These are phyloP conservation scores for Beroe forskalii DNA, from an alignment of 37 sponge, comb jelly and placozoan genomes.

Conservation along the genomic window DNA sequence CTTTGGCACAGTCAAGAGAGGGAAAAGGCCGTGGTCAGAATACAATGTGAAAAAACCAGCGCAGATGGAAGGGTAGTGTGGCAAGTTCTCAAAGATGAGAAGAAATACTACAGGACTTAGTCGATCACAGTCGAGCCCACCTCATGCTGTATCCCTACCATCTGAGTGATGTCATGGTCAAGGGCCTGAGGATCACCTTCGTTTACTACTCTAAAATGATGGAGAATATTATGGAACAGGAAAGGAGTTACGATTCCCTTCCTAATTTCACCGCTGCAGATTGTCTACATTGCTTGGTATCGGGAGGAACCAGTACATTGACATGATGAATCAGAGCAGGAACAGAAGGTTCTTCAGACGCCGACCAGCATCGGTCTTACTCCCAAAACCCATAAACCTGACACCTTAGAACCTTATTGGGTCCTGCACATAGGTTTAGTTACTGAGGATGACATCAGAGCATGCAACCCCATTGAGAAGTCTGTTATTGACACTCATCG, in stretches of 20 bases:
- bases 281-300: constrained; percentile 87
- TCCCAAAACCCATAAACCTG: constrained; percentile 77
- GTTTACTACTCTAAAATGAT: constrained; percentile 85
- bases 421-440: constrained; percentile 84
- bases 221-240: constrained; percentile 76
- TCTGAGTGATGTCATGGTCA: constrained; percentile 86
- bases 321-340: constrained; percentile 90
- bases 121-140: constrained; percentile 80
- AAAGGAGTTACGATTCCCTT: constrained; percentile 96
- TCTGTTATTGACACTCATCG: not conserved
- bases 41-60: constrained; percentile 90
- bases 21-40: constrained; percentile 83
- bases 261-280: constrained; percentile 99
- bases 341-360: constrained; percentile 47
- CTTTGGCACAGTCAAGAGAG: constrained; percentile 68
- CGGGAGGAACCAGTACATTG: constrained; percentile 97
- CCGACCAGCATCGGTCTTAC: constrained; percentile 65
- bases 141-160: constrained; percentile 97
- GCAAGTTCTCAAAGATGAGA: constrained; percentile 80
- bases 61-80: constrained; percentile 85
- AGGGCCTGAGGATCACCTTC: constrained; percentile 86
- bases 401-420: constrained; percentile 86
- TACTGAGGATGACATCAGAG: constrained; percentile 94
- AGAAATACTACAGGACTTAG: constrained; percentile 81
- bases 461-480: constrained; percentile 12